Percentiles rank a stretch among this genome's conserved stretches.
Conservation (phyloP, 1,140 invertebrate species). For the Spodoptera litura region DNA sequence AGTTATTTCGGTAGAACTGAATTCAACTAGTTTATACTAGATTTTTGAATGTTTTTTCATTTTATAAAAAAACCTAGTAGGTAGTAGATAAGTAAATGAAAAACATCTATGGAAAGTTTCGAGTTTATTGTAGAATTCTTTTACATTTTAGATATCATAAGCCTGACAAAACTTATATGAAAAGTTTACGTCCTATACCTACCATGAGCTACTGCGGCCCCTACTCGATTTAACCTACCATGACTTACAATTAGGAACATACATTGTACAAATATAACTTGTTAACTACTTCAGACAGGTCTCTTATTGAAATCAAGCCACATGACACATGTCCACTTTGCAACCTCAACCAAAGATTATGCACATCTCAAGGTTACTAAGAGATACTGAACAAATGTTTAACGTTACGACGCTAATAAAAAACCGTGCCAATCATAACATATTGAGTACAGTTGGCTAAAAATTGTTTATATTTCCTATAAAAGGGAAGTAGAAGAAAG, state of each 20-base stretch:
- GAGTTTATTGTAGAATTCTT: no score
- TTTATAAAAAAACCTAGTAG: no score
- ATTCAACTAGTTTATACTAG: no score
- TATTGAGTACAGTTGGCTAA: neutral
- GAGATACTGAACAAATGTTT: slow-evolving; percentile 13
- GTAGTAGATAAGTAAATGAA: no score
- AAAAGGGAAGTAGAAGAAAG: neutral
- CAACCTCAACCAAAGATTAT: slow-evolving; percentile 10
- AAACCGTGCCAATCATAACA: slow-evolving; percentile 3
- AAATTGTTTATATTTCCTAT: neutral
- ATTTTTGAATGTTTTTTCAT: no score
- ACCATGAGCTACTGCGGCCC: no score
- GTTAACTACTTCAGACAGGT: neutral
- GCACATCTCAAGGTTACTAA: slow-evolving; percentile 24
- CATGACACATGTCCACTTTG: slow-evolving; percentile 1
- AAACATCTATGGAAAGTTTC: no score
- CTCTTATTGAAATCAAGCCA: neutral
- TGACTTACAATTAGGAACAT: slow-evolving; percentile 23
- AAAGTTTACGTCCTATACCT: no score
- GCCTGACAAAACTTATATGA: no score
- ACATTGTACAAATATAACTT: neutral
- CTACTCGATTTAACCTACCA: neutral
- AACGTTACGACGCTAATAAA: slow-evolving; percentile 7
- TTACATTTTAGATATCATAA: no score
- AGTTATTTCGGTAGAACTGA: no score